Conservation (phyloP, 2,888 invertebrate genomes). For the Electrophaes corylata region DNA sequence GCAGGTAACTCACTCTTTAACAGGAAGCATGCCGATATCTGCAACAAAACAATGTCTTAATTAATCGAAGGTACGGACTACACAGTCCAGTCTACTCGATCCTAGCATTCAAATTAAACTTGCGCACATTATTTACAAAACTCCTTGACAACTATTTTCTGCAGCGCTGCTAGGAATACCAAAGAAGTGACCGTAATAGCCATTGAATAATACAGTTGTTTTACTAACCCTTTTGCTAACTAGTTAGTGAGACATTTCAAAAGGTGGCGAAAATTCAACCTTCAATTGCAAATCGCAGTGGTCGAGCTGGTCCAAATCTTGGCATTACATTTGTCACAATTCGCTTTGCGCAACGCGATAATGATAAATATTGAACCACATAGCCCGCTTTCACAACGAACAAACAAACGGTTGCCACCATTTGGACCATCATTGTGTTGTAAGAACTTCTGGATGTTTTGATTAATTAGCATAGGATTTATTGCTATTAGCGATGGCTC, state of each 20-base stretch:
- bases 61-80: background rate
- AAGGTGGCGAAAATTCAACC: slow-evolving; percentile 43
- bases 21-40: slow-evolving; percentile 97
- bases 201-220: slow-evolving; percentile 34
- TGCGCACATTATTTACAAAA: slow-evolving; percentile 7
- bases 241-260: slow-evolving; percentile 38
- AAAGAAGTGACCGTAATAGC: slow-evolving; percentile 12
- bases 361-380: slow-evolving; percentile 46
- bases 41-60: slow-evolving; percentile 72
- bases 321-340: slow-evolving; percentile 57
- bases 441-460: slow-evolving; percentile 50
- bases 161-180: slow-evolving; percentile 6
- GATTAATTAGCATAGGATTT: slow-evolving; percentile 65
- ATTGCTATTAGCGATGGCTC: slow-evolving; percentile 41
- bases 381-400: slow-evolving; percentile 66
- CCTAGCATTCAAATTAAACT: background rate
- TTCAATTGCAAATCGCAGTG: slow-evolving; percentile 34
- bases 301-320: slow-evolving; percentile 40
- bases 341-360: slow-evolving; percentile 55
- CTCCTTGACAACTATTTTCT: slow-evolving; percentile 23
- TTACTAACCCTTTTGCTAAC: slow-evolving; percentile 36
- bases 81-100: background rate
- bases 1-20: slow-evolving; percentile 92
- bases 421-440: slow-evolving; percentile 46
- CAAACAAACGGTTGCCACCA: slow-evolving; percentile 48